phyloP scores from a whole-genome alignment of 2,113 vertebrate species.

The Malaclemys terrapin region DNA sequence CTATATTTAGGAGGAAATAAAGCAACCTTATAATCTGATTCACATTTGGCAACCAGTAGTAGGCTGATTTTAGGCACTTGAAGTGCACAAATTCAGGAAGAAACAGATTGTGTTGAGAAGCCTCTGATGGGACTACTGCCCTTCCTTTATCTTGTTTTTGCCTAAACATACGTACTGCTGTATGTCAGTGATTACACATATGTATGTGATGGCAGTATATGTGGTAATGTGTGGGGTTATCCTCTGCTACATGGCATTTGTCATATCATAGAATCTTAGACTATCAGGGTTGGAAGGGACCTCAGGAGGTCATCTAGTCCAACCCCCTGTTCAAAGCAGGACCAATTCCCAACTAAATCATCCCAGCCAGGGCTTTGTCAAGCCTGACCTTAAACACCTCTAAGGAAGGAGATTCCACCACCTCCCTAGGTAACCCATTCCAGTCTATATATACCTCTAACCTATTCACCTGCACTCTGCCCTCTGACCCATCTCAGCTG shows the following conservation, averaged over 20 bases:
- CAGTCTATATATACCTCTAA: neutral
- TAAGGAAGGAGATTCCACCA: too few species aligned
- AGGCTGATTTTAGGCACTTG: neutral
- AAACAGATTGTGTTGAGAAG: neutral
- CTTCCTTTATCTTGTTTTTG: neutral
- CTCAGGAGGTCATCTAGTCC: too few species aligned
- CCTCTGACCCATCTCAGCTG: neutral
- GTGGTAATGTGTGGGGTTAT: rapidly evolving
- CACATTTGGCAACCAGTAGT: neutral
- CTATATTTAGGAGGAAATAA: slow-evolving; percentile 24
- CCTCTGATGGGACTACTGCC: neutral
- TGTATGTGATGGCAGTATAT: neutral
- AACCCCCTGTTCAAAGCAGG: too few species aligned
- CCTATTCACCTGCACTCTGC: neutral
- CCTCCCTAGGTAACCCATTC: too few species aligned
- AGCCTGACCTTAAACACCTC: too few species aligned
- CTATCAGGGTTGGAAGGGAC: too few species aligned
- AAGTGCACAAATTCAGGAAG: neutral
- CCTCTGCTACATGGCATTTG: neutral
- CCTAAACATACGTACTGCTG: neutral
- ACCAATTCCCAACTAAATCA: too few species aligned
- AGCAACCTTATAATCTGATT: slow-evolving; percentile 10
- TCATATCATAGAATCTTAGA: neutral
- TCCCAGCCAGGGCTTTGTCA: too few species aligned
- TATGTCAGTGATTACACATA: neutral